Base-by-base conservation (phyloP, 2,888 invertebrate species). In the Parnassius orleans region DNA sequence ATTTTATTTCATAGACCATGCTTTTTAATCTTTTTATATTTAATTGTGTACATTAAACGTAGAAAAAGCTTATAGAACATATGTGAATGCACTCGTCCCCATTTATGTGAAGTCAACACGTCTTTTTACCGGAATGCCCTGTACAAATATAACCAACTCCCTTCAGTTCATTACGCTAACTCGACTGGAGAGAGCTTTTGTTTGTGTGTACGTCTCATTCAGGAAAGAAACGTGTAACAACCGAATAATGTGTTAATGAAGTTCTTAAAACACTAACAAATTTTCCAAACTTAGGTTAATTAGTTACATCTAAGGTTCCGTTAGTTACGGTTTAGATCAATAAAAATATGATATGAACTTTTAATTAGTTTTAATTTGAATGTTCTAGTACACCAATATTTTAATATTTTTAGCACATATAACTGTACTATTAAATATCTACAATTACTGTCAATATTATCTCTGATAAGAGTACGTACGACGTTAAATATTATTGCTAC, bases 101-200 rank as follows among this genome's bases (percentile, higher is more conserved):
- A 65, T 70, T 72, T 70, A 69, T 66, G 68, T 69, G 70, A 70
- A 67, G 68, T 68, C 62, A 65, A 70, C 71, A 68, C 67, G 70
- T 68, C 68, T 68, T 71, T 74, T 72, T 74, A 73, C 73, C 62
- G 78, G 75, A 78, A 79, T 78, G 77, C 73, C 71, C 70, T 74
- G 71, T 69, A 72, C 75, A 79, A 79, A 79, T 76, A 77, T 71
- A 70, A 71, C 59, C 55, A 47, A 63, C 70, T 71, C 67, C 70
- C 70, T 69, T 71, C 69, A 70, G 72, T 71, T 68, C 71, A 73
- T 72, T 72, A 69, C 70, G 67, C 69, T 72, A 72, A 73, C 68
- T 70, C 64, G 69, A 67, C 67, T 70, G 67, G 68, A 63, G 68
- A 68, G 65, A 68, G 60, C 63, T 56, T 63, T 65, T 68, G 64